phyloP scores from a whole-genome alignment of 2,797 vertebrate species.

The Buphagus erythrorhynchus region DNA sequence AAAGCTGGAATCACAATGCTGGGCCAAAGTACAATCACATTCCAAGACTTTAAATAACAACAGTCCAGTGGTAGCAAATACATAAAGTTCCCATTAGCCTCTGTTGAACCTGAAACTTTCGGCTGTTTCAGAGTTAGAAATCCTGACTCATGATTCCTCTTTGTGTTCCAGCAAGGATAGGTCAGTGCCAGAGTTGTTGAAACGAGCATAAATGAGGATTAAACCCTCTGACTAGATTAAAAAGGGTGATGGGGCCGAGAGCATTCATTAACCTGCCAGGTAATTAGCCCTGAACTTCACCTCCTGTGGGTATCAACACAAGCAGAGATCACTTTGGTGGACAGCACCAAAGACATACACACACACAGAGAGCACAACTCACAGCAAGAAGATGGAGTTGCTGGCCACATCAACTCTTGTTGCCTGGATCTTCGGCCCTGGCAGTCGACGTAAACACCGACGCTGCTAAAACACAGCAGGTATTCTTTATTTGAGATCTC shows the following conservation, averaged over 20 bases:
- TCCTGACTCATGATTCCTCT: not conserved
- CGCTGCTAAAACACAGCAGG: conserved; percentile 96
- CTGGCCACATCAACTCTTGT: conserved; percentile 98
- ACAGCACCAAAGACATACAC: not conserved
- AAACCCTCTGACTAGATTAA: not conserved
- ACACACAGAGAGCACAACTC: conserved; percentile 68
- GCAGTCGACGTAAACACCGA: conserved; percentile 95
- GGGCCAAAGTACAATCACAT: not conserved
- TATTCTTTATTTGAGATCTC: conserved; percentile 98
- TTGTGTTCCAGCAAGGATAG: not conserved
- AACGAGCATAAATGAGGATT: not conserved
- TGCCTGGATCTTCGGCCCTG: conserved; percentile 97
- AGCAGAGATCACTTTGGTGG: not conserved
- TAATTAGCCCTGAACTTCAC: not conserved
- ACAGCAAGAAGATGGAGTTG: conserved; percentile 92
- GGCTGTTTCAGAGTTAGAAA: not conserved
- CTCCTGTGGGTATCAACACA: not conserved
- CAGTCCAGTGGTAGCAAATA: not conserved
- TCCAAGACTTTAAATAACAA: not conserved
- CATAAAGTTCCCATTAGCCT: not conserved
- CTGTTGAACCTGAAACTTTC: not conserved
- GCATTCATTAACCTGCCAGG: not conserved
- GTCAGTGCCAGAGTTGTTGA: not conserved
- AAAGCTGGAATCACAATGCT: not conserved
- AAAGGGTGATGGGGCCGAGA: not conserved